phyloP scores from a whole-genome alignment of 2,888 invertebrate genomes.

The Ariolimax columbianus region DNA sequence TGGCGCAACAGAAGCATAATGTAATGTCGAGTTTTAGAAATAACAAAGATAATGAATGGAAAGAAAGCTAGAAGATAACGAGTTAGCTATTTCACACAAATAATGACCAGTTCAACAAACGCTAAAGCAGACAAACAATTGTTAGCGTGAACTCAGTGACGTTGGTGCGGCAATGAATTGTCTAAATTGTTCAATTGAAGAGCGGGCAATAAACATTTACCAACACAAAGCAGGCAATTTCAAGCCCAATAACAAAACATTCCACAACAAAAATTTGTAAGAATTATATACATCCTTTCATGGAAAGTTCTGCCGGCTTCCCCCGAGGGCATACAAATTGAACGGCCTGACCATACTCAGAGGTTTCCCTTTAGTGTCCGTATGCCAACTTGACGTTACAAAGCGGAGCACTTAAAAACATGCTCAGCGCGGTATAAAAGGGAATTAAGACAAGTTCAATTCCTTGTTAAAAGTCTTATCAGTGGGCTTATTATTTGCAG shows the following conservation, averaged over 20 bases:
- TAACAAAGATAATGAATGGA: too few species aligned
- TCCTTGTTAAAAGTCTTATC: neutral
- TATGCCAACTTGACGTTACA: neutral
- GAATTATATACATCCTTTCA: neutral
- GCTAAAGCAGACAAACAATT: neutral
- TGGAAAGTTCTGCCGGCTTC: neutral
- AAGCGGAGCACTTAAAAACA: neutral
- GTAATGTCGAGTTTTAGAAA: too few species aligned
- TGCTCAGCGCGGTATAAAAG: neutral
- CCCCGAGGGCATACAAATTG: neutral
- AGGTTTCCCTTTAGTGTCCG: neutral
- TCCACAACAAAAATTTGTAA: neutral
- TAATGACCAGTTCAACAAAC: neutral
- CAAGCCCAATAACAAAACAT: neutral
- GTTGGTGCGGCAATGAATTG: neutral
- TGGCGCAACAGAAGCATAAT: too few species aligned
- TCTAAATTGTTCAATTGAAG: neutral
- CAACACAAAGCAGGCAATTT: neutral
- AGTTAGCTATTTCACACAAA: neutral
- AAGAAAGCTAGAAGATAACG: too few species aligned
- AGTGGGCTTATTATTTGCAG: neutral
- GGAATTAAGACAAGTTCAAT: neutral
- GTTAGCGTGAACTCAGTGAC: neutral
- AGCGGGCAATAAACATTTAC: neutral
- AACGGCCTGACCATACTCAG: neutral